Evolutionary conservation across 1,140 invertebrate genomes (phyloP), one percentile per base, ranked within the genome.

Genomic region (Drosophila nebulosa): DNA sequence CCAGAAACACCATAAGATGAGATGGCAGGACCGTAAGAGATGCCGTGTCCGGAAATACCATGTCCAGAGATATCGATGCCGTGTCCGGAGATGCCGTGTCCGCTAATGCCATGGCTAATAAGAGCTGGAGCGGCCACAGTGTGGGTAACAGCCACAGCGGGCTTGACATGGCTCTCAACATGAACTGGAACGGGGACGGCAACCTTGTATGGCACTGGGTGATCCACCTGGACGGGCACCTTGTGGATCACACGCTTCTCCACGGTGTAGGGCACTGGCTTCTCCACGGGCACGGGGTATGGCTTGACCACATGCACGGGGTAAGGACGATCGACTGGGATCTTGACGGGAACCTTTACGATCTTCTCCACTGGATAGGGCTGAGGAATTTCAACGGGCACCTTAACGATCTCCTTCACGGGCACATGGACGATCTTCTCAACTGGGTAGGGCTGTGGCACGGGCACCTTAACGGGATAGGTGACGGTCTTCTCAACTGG

Each of bases 401-500:
- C 93, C 80, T 94, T 95, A n/a, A 95, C 91, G 92, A 94, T 93
- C 93, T 94, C 92, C 92, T 93, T 93, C 79, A 94, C 92, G 91
- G 93, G 88, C 91, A 93, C 90, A 74, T 93, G 92, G 79, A 94
- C 91, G 91, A 93, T 92, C 91, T 93, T 94, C 89, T 93, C 91
- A 60, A 94, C 93, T 75, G 93, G 93, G 90, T 94, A 94, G 74
- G 93, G 94, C 84, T 95, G 93, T 16, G 94, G 94, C 65, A 95
- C 94, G 16, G 92, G 92, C 39, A 94, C 92, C 77, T 93, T 93
- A 7, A 95, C 93, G 57, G 94, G 93, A 74, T 94, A 94, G 59
- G 93, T 94, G 14, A 95, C 92, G 69, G 93, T 94, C 79, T 93
- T 94, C 69, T 95, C 94, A 4, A 95, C 94, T 1, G 94, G 94